Base-by-base conservation (phyloP, 2,797 vertebrate species). In the Champsocephalus esox region DNA sequence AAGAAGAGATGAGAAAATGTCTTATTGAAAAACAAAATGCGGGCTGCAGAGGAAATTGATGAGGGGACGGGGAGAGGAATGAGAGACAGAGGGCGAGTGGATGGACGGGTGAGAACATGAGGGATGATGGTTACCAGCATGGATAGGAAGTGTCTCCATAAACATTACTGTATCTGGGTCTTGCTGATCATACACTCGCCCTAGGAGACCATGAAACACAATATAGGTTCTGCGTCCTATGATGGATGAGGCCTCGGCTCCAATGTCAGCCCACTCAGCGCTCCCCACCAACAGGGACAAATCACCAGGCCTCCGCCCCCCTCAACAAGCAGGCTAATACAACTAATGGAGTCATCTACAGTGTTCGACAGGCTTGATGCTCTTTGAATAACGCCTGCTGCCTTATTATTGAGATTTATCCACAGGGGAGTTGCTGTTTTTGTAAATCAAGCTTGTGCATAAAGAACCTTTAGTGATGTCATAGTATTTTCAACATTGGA, bases 211-310 rank as follows among this genome's bases (percentile, higher is more conserved):
- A 73, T 34, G 44, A 79, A 92, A 85, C 79, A 87, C 89, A 92
- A 89, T 89, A 83, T 83, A 74, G 84, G 81, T 83, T 68, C 69
- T 76, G 57, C 49, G 73, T 79, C 67, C 73, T 9, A 57, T 93
- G 93, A 94, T 93, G 91, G 92, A 95, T 92, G 92, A 89, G 81
- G 58, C 67, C 62, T 19, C 48, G 76, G 71, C 73, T 75, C 44
- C 59, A 11, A 38, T 89, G 88, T 90, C 89, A 88, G 88, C 86
- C 80, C 82, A 88, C 82, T 92, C 87, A 89, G 89, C 74, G 67
- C 77, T 87, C 82, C 59, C 62, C 69, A 77, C 69, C 79, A 90
- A 82, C 80, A 73, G 83, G 88, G 83, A 93, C 88, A 92, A 92
- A 93, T 92, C 83, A 91, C 87, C 71, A 8, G 9, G 75, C 77